Conservation (phyloP, 2,888 invertebrate genomes). For the Hydrotaea diabolus region DNA sequence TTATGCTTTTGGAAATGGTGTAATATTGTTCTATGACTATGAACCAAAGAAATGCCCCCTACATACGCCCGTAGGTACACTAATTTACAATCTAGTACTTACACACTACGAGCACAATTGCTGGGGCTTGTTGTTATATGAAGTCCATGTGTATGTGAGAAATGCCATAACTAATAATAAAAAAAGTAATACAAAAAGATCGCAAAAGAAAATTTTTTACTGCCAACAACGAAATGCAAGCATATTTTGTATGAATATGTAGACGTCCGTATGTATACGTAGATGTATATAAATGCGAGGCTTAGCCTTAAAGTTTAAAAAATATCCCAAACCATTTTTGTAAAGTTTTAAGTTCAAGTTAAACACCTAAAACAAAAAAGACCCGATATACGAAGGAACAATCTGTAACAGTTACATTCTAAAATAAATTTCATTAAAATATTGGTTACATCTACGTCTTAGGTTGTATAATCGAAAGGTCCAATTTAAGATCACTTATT, state of each 20-base stretch:
- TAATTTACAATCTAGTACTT: background rate
- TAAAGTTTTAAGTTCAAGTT: no score
- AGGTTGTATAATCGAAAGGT: no score
- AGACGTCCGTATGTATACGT: background rate
- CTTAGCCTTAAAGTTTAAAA: background rate
- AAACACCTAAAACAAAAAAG: no score
- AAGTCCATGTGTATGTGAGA: constrained; percentile 10
- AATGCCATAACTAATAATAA: constrained; percentile 27
- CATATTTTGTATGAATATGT: background rate
- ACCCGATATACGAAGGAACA: no score
- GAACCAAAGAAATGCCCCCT: background rate
- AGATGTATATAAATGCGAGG: background rate
- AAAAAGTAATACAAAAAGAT: constrained; percentile 16
- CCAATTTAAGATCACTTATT: no score
- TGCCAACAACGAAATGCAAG: constrained; percentile 1
- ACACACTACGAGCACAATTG: constrained; percentile 20
- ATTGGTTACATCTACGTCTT: no score
- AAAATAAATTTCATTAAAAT: no score
- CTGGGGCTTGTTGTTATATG: constrained; percentile 30
- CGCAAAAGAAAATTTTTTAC: constrained; percentile 37
- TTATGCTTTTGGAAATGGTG: background rate
- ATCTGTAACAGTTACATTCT: no score
- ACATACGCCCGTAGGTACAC: background rate
- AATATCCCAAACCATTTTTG: no score
- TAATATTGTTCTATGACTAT: background rate